These are phyloP conservation scores for Furcifer pardalis DNA, from an alignment of 2,797 vertebrate genomes.

Conservation along the genomic window DNA sequence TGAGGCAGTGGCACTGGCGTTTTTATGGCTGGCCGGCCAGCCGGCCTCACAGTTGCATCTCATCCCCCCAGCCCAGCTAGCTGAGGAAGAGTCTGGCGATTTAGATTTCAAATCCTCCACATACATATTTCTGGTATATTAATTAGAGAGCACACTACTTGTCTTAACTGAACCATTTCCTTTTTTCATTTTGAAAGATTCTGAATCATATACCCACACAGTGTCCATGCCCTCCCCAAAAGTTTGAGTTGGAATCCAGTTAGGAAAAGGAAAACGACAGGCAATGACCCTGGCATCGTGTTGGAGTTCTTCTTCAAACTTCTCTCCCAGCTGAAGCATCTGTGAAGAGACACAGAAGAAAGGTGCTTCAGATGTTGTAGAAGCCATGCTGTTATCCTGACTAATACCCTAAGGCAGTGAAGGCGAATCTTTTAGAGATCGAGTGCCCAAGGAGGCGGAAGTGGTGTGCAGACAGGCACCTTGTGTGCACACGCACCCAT, in stretches of 20 bases:
- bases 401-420: too few species aligned
- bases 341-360: constrained; percentile 68
- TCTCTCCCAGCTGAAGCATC: constrained; percentile 91
- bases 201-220: constrained; percentile 89
- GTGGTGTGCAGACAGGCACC: too few species aligned
- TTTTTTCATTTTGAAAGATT: constrained; percentile 66
- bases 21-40: too few species aligned
- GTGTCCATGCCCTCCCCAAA: constrained; percentile 90
- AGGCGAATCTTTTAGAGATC: too few species aligned
- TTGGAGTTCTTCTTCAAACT: constrained; percentile 85
- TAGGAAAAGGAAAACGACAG: constrained; percentile 95
- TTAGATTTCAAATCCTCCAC: not conserved
- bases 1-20: too few species aligned
- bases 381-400: not conserved
- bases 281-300: constrained; percentile 86
- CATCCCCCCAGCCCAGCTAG: too few species aligned
- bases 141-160: not conserved
- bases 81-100: too few species aligned
- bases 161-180: constrained; percentile 11
- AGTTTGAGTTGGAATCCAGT: constrained; percentile 84
- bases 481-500: too few species aligned
- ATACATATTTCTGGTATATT: fast-evolving
- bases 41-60: too few species aligned
- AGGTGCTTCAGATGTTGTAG: constrained; percentile 1
- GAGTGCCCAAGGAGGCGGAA: too few species aligned